Base-by-base conservation (phyloP, 2,888 invertebrate genomes). In the Ashinkailepas kermadecensis region DNA sequence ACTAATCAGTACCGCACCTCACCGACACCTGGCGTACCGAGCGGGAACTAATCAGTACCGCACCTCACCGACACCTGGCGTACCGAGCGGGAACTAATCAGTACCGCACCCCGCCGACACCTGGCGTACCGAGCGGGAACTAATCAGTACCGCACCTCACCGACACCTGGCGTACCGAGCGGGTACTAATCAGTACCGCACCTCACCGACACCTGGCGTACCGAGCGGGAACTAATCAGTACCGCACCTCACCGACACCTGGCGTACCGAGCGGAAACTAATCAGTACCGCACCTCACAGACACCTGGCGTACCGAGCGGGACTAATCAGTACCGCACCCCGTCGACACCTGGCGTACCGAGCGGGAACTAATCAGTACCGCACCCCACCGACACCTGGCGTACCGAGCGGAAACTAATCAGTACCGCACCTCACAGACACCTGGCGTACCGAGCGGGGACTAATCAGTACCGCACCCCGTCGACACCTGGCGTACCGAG, bases 11-110 rank as follows among this genome's bases (percentile, higher is more conserved):
- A 74, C 74, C 25, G 39, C n/a, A n/a, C n/a, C n/a, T n/a, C n/a
- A n/a, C 94, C 83, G 97, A 97, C 81, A 91, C 91, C 90, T 90
- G 86, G 80, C 18, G 80, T 21, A 9, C n/a, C n/a, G 57, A n/a
- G 18, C 21, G 56, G n/a, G 15, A 39, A 54, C 12, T 13, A 78
- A 25, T 9, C n/a, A 9, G 21, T 11, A 74, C 74, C 25, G 39
- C n/a, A n/a, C n/a, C n/a, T n/a, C n/a, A n/a, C 94, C 83, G 97
- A 97, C 81, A 91, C 91, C 90, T 90, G 86, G 80, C 18, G 80
- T 21, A 9, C n/a, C n/a, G 57, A n/a, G 18, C 21, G 56, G n/a
- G 15, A 39, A 54, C 12, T 13, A 78, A 25, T 9, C n/a, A 9
- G 21, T 11, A 74, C 74, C 25, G 39, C n/a, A n/a, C n/a, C n/a